Evolutionary conservation across 2,113 vertebrate genomes (phyloP), one percentile per base, ranked within the genome.

Genomic region (Clupea harengus): DNA sequence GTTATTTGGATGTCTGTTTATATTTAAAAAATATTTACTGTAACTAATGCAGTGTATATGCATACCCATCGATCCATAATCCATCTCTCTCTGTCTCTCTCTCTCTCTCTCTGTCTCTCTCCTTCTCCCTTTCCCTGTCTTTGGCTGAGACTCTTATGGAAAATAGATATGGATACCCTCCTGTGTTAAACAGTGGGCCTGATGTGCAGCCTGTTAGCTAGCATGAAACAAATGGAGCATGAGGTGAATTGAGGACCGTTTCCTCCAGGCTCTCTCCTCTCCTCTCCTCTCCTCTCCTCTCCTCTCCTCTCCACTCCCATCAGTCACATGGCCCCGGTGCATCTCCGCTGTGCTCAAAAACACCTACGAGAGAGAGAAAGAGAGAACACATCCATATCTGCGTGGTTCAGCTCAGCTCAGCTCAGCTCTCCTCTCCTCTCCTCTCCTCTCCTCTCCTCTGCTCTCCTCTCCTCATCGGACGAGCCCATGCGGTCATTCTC

Each of bases 161-260:
- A 32, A 78, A 78, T 32, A 44, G 72, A 78, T 78, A 78, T 78
- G 72, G 72, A 78, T 32, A 32, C 8, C 72, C 72, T 5, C 72
- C 28, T 18, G 32, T 78, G 72, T 78, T 78, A 39, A 78, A 78
- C 72, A 78, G 39, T 78, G 72, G 28, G n/a, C 64, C 11, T 32
- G n/a, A 72, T 72, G 72, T 78, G 25, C 25, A 25, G 64, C 32
- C 72, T 78, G 72, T 78, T 78, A 32, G 72, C 72, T 39, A 44
- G 28, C 72, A 78, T 78, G 28, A 78, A 78, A 78, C 72, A 78
- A 78, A 78, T 78, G 72, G 72, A 75, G 67, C 67, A 75, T 75
- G 67, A 32, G 67, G 67, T 39, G 67, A 75, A 75, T 39, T 75
- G 28, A 78, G 72, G 28, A 32, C 72, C 72, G 39, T 78, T 6